Evolutionary conservation across 2,888 invertebrate species (phyloP).

Genomic region (Ommatoiulus sabulosus): DNA sequence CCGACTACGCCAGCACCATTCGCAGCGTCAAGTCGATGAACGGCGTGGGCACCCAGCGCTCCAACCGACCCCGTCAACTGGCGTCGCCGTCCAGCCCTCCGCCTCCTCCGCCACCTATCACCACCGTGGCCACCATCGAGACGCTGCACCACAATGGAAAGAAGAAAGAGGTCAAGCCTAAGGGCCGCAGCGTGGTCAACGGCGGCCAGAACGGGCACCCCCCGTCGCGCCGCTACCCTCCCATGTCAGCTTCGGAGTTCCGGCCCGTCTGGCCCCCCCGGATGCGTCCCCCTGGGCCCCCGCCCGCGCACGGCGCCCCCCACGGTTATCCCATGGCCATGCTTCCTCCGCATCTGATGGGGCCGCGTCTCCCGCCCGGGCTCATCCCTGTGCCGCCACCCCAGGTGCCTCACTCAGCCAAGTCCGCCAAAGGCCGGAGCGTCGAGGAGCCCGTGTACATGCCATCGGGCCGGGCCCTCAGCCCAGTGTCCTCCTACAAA

Average conservation of each 20-base stretch:
- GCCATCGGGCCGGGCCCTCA: constrained; percentile 65
- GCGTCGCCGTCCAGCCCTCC: constrained; percentile 83
- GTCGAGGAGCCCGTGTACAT: constrained; percentile 63
- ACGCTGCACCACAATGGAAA: neutral
- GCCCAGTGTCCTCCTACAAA: constrained; percentile 75
- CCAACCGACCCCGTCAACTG: constrained; percentile 80
- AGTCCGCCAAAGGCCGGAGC: constrained; percentile 46
- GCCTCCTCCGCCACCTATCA: constrained; percentile 73
- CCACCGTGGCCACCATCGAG: neutral
- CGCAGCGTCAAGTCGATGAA: constrained; percentile 67
- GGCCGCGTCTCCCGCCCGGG: neutral
- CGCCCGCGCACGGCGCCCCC: constrained; percentile 60
- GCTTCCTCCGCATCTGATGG: constrained; percentile 53
- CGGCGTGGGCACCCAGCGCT: constrained; percentile 67
- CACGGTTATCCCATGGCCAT: constrained; percentile 61
- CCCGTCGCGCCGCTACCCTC: constrained; percentile 54
- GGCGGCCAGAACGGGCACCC: neutral
- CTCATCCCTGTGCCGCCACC: constrained; percentile 18
- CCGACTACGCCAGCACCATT: constrained; percentile 69
- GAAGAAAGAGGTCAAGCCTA: neutral
- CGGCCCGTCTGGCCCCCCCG: constrained; percentile 63
- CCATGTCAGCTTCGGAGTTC: constrained; percentile 62
- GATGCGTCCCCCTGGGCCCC: constrained; percentile 62
- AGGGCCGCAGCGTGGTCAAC: neutral
- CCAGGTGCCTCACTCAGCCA: constrained; percentile 62